Percentiles rank a stretch among this genome's conserved stretches.
Evolutionary conservation across 2,113 vertebrate species (phyloP).

Genomic region (Haemorhous mexicanus): DNA sequence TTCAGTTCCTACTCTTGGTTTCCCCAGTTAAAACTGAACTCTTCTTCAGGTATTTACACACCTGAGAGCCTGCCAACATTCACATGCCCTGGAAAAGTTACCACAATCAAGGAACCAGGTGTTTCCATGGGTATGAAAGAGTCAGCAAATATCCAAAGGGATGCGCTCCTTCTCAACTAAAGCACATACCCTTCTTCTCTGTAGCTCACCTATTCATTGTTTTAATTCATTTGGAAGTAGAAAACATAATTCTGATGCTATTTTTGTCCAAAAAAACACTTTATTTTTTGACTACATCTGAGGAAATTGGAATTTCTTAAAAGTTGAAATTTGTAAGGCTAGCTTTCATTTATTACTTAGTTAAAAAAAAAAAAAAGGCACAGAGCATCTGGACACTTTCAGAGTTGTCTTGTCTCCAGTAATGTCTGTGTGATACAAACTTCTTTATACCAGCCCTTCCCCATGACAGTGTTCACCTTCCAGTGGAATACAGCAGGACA

Average conservation of each 20-base stretch:
- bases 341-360: neutral
- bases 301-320: neutral
- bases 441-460: neutral
- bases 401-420: neutral
- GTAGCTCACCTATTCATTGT: neutral
- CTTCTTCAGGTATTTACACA: neutral
- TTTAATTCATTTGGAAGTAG: neutral
- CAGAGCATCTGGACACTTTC: neutral
- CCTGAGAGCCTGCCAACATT: neutral
- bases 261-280: neutral
- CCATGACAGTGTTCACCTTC: neutral
- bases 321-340: neutral
- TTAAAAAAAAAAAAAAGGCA: neutral
- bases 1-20: neutral
- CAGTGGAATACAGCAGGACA: neutral
- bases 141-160: neutral
- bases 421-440: neutral
- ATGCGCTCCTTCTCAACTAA: neutral
- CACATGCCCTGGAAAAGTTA: neutral
- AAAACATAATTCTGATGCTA: neutral
- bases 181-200: accelerated
- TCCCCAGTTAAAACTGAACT: neutral
- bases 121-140: neutral
- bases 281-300: neutral
- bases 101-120: neutral